phyloP scores from a whole-genome alignment of 1,140 invertebrate species.

The Onthophagus taurus region DNA sequence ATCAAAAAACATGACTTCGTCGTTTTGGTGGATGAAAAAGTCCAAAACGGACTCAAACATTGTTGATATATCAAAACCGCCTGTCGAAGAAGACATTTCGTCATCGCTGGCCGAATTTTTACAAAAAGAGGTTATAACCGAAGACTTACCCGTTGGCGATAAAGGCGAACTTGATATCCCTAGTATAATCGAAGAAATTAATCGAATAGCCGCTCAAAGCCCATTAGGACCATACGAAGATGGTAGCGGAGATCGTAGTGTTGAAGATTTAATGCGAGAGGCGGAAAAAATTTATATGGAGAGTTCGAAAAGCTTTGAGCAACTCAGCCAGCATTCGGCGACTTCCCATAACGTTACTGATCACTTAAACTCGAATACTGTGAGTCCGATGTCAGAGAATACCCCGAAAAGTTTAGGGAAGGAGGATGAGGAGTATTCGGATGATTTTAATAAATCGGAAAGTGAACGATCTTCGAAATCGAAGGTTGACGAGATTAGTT shows the following conservation, averaged over 20 bases:
- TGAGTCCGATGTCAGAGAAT: conserved; percentile 20
- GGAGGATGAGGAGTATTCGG: conserved; percentile 25
- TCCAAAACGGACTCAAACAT: conserved; percentile 13
- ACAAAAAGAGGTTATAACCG: conserved; percentile 26
- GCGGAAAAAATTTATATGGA: conserved; percentile 35
- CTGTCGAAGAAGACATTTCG: conserved; percentile 22
- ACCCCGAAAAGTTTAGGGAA: conserved; percentile 31
- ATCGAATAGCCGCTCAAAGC: conserved; percentile 34
- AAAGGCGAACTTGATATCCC: conserved; percentile 32
- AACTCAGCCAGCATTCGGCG: conserved; percentile 32
- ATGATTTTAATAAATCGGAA: conserved; percentile 23
- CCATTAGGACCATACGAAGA: conserved; percentile 32
- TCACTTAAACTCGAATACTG: conserved; percentile 22
- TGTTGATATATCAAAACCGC: not conserved
- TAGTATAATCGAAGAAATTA: conserved; percentile 38
- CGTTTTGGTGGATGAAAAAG: conserved; percentile 33
- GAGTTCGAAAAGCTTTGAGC: conserved; percentile 38
- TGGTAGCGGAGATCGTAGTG: conserved; percentile 25
- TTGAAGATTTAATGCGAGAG: conserved; percentile 36
- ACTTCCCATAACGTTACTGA: conserved; percentile 32
- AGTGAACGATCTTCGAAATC: not conserved
- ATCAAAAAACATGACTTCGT: no score
- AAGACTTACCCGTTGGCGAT: conserved; percentile 14
- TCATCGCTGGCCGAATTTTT: conserved; percentile 31
- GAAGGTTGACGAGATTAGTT: conserved; percentile 1